These are phyloP conservation scores for Chironex yamaguchii DNA, from an alignment of 30 jellyfish, hydroid and myxozoan species.

Conservation along the genomic window DNA sequence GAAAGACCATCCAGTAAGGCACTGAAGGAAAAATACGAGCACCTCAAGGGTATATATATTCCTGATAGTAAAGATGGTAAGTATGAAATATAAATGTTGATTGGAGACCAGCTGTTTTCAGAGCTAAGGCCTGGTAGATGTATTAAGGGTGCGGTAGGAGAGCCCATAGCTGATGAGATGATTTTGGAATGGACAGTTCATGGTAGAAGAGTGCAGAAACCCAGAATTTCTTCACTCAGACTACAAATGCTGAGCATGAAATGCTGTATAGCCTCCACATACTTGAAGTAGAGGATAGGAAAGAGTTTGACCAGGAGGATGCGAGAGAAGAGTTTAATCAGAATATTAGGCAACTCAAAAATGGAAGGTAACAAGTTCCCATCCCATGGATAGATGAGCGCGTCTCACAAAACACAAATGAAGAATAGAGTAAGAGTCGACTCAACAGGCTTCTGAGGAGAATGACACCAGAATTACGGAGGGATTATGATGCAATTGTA, in stretches of 20 bases:
- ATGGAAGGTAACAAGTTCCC: constrained; percentile 27
- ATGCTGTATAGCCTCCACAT: constrained; percentile 32
- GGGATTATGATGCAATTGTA: constrained; percentile 37
- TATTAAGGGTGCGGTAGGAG: constrained; percentile 33
- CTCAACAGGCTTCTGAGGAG: constrained; percentile 17
- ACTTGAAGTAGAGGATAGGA: constrained; percentile 48
- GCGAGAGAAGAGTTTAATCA: constrained; percentile 21
- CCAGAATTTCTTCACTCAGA: constrained; percentile 48
- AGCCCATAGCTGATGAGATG: constrained; percentile 65
- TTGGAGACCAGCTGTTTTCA: constrained; percentile 61
- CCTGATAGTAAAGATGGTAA: constrained; percentile 64
- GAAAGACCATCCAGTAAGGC: constrained; percentile 39
- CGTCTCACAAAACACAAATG: constrained; percentile 64
- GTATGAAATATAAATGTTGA: constrained; percentile 38
- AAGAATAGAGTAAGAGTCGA: constrained; percentile 49
- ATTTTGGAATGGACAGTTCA: constrained; percentile 59
- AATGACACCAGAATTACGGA: constrained; percentile 52
- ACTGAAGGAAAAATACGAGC: constrained; percentile 36
- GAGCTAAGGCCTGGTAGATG: constrained; percentile 62
- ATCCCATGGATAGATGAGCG: constrained; percentile 68
- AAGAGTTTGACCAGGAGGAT: constrained; percentile 61
- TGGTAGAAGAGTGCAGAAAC: constrained; percentile 12
- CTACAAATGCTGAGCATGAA: constrained; percentile 41
- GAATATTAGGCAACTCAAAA: constrained; percentile 16
- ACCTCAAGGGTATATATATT: constrained; percentile 35